Percentiles rank a stretch among this genome's conserved stretches.
phyloP scores from a whole-genome alignment of 64 coral and sea anemone genomes.

The Cladopsammia gracilis region DNA sequence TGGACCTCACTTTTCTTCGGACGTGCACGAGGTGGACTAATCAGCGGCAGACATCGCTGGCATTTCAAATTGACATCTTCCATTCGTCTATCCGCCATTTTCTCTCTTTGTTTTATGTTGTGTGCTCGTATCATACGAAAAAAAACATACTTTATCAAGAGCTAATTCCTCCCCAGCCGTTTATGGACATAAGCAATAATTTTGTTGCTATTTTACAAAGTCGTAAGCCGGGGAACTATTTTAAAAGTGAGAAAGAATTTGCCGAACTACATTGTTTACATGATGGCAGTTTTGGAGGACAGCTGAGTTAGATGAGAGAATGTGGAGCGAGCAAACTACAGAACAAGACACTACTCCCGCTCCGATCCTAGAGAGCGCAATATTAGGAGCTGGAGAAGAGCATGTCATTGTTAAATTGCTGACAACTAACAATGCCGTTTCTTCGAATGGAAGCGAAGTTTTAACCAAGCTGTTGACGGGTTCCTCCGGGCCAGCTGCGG shows the following conservation, averaged over 20 bases:
- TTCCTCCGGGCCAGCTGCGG: background rate
- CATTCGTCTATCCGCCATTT: background rate
- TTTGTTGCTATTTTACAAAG: background rate
- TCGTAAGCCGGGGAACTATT: background rate
- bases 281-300: background rate
- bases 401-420: conserved; percentile 29
- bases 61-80: background rate
- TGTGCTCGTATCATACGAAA: too few relatives aligned
- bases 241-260: background rate
- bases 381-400: background rate
- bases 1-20: too few relatives aligned
- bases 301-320: background rate
- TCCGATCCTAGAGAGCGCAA: conserved; percentile 15
- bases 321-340: conserved; percentile 27
- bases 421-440: background rate
- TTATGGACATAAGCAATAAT: background rate
- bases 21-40: background rate
- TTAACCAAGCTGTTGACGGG: conserved; percentile 67
- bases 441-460: conserved; percentile 55
- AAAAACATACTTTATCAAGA: too few relatives aligned
- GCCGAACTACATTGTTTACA: conserved; percentile 16
- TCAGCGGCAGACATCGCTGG: conserved; percentile 9
- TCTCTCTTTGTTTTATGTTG: background rate
- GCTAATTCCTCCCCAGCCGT: background rate
- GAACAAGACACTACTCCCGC: conserved; percentile 22